Conservation (phyloP, 2,113 vertebrate species). For the Plecturocebus donacophilus region DNA sequence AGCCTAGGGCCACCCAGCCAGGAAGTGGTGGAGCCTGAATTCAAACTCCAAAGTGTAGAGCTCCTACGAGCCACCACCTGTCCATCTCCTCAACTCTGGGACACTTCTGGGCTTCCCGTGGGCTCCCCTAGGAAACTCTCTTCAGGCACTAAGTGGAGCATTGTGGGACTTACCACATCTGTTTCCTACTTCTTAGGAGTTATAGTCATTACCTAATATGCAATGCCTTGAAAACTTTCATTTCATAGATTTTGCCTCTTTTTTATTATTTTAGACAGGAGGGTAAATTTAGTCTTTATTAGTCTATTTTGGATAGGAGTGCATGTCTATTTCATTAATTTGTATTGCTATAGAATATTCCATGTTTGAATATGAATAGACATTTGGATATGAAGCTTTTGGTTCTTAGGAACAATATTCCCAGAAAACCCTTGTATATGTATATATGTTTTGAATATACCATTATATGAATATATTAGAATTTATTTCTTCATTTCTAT, state of each 20-base stretch:
- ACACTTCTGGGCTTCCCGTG: not conserved
- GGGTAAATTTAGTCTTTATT: not conserved
- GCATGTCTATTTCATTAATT: not conserved
- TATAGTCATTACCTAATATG: not conserved
- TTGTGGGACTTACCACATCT: not conserved
- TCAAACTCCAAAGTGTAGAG: not conserved
- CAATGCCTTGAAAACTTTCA: not conserved
- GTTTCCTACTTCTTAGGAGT: not conserved
- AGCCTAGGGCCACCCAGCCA: not conserved
- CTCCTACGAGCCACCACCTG: too few relatives aligned
- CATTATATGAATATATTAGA: not conserved
- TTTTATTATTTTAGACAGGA: not conserved
- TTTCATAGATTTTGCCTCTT: not conserved
- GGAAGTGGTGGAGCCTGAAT: not conserved
- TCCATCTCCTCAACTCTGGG: not conserved
- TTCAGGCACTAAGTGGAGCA: not conserved
- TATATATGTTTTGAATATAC: not conserved
- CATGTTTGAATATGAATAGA: not conserved
- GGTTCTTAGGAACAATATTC: not conserved
- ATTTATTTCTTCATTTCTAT: not conserved
- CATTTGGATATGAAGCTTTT: constrained; percentile 14
- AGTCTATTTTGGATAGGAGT: not conserved
- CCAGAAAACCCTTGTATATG: not conserved
- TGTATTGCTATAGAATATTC: not conserved
- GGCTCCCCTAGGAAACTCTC: not conserved